These are phyloP conservation scores for Malachius bipustulatus DNA, from an alignment of 2,888 invertebrate species.

Conservation along the genomic window DNA sequence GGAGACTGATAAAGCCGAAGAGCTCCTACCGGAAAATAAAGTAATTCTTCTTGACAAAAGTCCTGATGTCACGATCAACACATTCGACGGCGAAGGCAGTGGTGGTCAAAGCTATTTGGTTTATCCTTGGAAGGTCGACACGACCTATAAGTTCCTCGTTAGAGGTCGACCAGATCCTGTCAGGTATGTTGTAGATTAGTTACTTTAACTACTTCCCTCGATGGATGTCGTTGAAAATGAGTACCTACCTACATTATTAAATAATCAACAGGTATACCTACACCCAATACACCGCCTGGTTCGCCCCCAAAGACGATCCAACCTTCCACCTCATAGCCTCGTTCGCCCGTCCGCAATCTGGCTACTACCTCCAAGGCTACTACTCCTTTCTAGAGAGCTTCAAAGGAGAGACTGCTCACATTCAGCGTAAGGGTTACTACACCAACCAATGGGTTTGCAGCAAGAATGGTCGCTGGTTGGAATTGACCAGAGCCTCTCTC, in stretches of 20 bases:
- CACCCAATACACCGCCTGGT: not conserved
- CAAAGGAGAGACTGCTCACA: not conserved
- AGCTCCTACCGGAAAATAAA: not conserved
- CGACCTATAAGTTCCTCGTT: not conserved
- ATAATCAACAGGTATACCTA: too few species aligned
- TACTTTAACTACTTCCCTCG: too few species aligned
- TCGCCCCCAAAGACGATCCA: not conserved
- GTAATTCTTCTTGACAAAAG: not conserved
- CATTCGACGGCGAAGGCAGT: not conserved
- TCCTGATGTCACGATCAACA: not conserved
- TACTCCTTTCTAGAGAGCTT: conserved; percentile 1
- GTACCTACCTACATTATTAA: too few species aligned
- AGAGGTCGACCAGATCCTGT: not conserved
- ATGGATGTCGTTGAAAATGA: too few species aligned
- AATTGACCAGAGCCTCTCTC: not conserved
- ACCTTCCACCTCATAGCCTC: not conserved
- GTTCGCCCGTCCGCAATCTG: not conserved
- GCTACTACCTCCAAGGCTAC: not conserved
- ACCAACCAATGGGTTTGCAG: not conserved
- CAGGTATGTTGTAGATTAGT: too few species aligned
- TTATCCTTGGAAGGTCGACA: not conserved
- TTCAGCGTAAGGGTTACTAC: not conserved
- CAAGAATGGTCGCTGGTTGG: not conserved
- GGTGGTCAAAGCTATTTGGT: conserved; percentile 1
- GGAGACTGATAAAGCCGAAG: not conserved